phyloP scores from a whole-genome alignment of 1,140 invertebrate species.

The Zelostemma sp. region DNA sequence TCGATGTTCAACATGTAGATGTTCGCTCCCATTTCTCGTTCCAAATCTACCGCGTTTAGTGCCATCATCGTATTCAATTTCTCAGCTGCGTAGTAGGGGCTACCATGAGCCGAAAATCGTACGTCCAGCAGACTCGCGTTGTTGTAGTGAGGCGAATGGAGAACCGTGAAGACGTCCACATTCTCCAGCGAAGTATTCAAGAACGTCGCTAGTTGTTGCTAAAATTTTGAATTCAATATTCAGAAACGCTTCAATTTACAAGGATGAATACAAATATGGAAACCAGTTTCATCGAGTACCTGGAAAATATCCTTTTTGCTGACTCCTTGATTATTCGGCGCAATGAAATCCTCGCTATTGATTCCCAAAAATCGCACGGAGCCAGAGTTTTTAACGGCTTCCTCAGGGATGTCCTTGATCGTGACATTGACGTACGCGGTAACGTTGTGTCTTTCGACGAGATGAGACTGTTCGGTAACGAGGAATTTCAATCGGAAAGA shows the following conservation, averaged over 20 bases:
- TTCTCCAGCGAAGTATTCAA: slow-evolving; percentile 84
- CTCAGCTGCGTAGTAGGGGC: slow-evolving; percentile 89
- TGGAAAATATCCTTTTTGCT: slow-evolving; percentile 82
- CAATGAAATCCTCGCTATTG: slow-evolving; percentile 87
- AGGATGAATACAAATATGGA: too few relatives aligned
- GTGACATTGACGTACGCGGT: slow-evolving; percentile 78
- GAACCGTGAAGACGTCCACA: slow-evolving; percentile 93
- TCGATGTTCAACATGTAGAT: slow-evolving; percentile 90
- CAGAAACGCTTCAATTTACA: too few relatives aligned
- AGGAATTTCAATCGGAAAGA: slow-evolving; percentile 79
- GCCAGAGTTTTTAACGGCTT: slow-evolving; percentile 90
- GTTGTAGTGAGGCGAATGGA: slow-evolving; percentile 76
- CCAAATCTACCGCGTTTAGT: slow-evolving; percentile 77
- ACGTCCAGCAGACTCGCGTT: slow-evolving; percentile 80
- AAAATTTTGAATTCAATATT: too few relatives aligned
- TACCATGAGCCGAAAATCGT: slow-evolving; percentile 91
- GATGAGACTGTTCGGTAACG: slow-evolving; percentile 75
- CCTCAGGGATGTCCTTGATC: slow-evolving; percentile 87
- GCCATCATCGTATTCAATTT: slow-evolving; percentile 85
- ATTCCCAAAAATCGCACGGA: slow-evolving; percentile 87
- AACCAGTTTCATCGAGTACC: too few relatives aligned
- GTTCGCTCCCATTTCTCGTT: slow-evolving; percentile 77
- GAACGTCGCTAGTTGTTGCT: slow-evolving; percentile 74
- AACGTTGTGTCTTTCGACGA: slow-evolving; percentile 73
- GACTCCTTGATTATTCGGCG: slow-evolving; percentile 73